Base-by-base conservation (phyloP, 1,140 invertebrate species). In the Asbolus verrucosus region DNA sequence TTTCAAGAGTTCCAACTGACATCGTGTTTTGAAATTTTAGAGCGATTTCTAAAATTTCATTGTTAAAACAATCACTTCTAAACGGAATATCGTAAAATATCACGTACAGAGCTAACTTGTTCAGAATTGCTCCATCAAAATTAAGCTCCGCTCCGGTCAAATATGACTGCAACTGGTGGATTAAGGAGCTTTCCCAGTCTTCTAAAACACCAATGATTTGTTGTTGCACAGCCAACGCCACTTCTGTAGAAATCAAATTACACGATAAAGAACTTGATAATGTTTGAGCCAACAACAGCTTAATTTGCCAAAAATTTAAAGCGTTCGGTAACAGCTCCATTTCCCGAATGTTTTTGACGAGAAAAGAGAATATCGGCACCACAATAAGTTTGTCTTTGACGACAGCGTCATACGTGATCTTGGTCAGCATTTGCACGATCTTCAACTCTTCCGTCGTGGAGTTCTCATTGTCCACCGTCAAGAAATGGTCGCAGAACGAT, bases 341-440 rank as follows among this genome's bases (percentile, higher is more conserved):
- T 67, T 77, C 54, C 24, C 24, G 24, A 71, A 66, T 59, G 18
- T 72, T 24, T 83, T 91, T 90, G 65, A 90, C 82, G 50, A 93
- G 85, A 9, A 85, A 85, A 2, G 91, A 83, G 86, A 91, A 93
- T 63, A 92, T 85, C 2, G 91, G 88, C 68, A 97, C 80, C 13
- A 93, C 85, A 76, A 90, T 90, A 59, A 94, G 82, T 79, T 94
- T 94, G 81, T 97, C 94, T 77, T 91, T 90, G 0, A 93, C 89
- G 0, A 95, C 90, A 69, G 93, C 95, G 79, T 96, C 93, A 76
- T 95, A 95, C 24, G 94, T 89, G 16, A 94, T 82, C 76, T 89
- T 87, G 19, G 90, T 90, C 27, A 96, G 82, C 9, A 87, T 84
- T 78, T 94, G 91, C 27, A 89, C 81, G 65, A 89, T 86, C 11